A percentile compares a stretch with the other conserved stretches of the same genome.
Conservation (phyloP, 2,888 invertebrate species). For the Tipula helvola region DNA sequence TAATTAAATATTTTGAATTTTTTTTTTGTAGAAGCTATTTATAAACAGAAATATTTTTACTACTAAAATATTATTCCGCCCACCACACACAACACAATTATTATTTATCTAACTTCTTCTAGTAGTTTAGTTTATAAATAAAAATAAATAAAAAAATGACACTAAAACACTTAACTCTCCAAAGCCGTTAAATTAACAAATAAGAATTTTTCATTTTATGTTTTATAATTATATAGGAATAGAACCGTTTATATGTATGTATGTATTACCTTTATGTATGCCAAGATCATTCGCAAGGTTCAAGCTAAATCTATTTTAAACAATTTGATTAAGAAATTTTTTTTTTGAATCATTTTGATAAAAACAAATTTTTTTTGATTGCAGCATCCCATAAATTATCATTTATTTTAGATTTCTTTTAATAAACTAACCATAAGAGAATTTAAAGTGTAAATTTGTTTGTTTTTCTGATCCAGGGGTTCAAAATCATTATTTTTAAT, state of each 20-base stretch:
- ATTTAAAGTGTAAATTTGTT: not conserved
- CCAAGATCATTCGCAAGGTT: not conserved
- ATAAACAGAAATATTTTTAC: not conserved
- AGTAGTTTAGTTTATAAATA: not conserved
- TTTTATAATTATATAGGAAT: not conserved
- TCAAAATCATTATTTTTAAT: not conserved
- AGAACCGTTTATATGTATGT: not conserved
- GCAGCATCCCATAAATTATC: slow-evolving; percentile 4
- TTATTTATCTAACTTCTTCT: not conserved
- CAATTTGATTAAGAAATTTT: not conserved
- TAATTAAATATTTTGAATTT: not conserved
- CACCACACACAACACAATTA: not conserved
- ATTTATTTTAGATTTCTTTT: not conserved
- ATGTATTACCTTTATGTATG: not conserved
- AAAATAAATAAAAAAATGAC: not conserved
- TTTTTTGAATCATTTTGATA: not conserved
- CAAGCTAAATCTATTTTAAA: not conserved
- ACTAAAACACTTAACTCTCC: not conserved
- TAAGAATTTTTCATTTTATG: not conserved
- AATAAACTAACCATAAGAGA: not conserved
- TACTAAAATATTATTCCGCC: slow-evolving; percentile 4
- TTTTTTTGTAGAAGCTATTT: not conserved
- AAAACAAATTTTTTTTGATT: not conserved
- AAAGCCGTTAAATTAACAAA: not conserved
- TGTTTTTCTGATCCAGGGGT: not conserved